These are phyloP conservation scores for Ormyrus rosae DNA, from an alignment of 2,888 invertebrate species.

Conservation along the genomic window DNA sequence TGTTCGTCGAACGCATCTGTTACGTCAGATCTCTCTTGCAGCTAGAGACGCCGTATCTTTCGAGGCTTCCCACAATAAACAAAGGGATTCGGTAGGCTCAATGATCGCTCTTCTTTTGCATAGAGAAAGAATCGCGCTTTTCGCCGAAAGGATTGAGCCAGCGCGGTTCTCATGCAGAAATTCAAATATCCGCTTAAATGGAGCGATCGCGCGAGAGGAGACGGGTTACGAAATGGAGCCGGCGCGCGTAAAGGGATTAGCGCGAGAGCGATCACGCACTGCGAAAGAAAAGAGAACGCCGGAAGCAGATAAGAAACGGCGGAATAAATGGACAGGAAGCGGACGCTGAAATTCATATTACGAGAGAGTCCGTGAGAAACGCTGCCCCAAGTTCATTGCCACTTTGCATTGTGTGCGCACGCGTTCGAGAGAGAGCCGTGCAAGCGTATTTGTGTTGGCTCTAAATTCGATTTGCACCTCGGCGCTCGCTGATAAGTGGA, in stretches of 20 bases:
- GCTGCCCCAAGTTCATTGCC: conserved; percentile 44
- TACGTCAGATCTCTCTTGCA: no score
- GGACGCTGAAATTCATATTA: conserved; percentile 19
- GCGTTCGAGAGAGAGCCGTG: neutral
- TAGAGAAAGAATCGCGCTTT: no score
- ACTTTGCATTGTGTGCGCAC: neutral
- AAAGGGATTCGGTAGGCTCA: no score
- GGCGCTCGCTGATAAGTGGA: neutral
- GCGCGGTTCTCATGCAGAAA: no score
- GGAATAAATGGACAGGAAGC: conserved; percentile 53
- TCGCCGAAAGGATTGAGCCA: no score
- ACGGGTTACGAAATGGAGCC: neutral
- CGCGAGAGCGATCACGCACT: neutral
- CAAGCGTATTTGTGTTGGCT: conserved; percentile 1
- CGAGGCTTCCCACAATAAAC: no score
- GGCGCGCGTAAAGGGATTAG: neutral
- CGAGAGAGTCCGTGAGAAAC: conserved; percentile 43
- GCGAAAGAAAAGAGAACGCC: neutral
- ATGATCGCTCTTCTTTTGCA: no score
- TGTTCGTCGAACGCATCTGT: no score
- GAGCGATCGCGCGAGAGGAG: conserved; percentile 26
- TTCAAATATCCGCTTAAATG: conserved; percentile 24
- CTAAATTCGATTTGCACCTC: conserved; percentile 32
- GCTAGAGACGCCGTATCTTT: no score
- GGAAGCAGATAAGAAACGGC: conserved; percentile 54